Conservation (phyloP, 2,113 vertebrate genomes). For the Acanthochromis polyacanthus region DNA sequence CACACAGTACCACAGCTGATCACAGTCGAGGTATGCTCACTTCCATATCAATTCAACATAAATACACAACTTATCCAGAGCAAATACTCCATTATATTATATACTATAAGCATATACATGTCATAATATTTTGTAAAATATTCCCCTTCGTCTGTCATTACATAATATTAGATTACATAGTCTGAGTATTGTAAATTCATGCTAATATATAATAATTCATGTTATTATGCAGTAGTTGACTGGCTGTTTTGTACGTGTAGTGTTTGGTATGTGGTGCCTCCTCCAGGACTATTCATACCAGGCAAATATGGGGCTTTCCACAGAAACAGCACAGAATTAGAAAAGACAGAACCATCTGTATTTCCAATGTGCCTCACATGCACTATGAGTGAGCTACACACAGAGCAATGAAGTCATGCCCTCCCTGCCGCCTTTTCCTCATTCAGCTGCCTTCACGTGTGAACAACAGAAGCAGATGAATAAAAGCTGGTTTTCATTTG, state of each 20-base stretch:
- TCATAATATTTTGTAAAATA: not conserved
- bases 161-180: slow-evolving; percentile 5
- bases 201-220: too few relatives aligned
- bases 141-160: not conserved
- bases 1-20: slow-evolving; percentile 1
- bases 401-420: slow-evolving; percentile 20
- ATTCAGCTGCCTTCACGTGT: slow-evolving; percentile 62
- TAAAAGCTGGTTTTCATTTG: slow-evolving; percentile 46
- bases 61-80: not conserved
- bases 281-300: slow-evolving; percentile 16
- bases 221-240: slow-evolving; percentile 1
- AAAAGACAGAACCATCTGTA: slow-evolving; percentile 53
- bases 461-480: slow-evolving; percentile 54
- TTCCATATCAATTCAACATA: not conserved
- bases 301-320: slow-evolving; percentile 7
- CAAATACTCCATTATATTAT: slow-evolving; percentile 17
- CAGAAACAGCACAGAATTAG: not conserved
- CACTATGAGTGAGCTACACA: slow-evolving; percentile 36
- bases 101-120: not conserved
- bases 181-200: slow-evolving; percentile 11
- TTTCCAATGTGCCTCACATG: slow-evolving; percentile 24
- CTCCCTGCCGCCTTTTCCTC: slow-evolving; percentile 38
- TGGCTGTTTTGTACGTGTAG: slow-evolving; percentile 9
- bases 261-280: slow-evolving; percentile 4
- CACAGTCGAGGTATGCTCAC: not conserved